These are phyloP conservation scores for Drosophila saltans DNA, from an alignment of 1,140 invertebrate genomes.

Conservation along the genomic window DNA sequence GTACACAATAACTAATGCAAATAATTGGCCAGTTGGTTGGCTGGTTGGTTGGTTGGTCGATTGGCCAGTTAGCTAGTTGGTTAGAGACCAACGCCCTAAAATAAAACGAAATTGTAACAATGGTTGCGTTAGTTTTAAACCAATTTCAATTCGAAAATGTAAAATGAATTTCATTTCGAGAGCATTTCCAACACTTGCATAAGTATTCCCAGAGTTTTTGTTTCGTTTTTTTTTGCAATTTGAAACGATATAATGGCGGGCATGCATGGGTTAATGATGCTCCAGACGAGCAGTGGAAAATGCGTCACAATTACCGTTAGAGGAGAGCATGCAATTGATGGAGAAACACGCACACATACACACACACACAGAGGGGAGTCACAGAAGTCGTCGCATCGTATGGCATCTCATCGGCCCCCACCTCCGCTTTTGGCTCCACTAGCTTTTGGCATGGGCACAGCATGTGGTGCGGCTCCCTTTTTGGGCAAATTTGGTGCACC, in stretches of 20 bases:
- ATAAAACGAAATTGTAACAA: constrained; percentile 55
- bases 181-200: constrained; percentile 18
- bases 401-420: constrained; percentile 23
- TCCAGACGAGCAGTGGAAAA: constrained; percentile 41
- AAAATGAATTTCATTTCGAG: constrained; percentile 57
- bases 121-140: constrained; percentile 35
- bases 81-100: constrained; percentile 63
- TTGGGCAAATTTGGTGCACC: constrained; percentile 80
- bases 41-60: constrained; percentile 1
- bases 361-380: constrained; percentile 10
- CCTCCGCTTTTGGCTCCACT: constrained; percentile 1
- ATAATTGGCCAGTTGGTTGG: constrained; percentile 69
- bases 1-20: constrained; percentile 51
- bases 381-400: constrained; percentile 19
- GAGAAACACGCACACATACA: constrained; percentile 11
- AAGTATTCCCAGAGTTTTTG: background rate
- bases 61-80: constrained; percentile 6
- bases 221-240: constrained; percentile 43
- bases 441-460: constrained; percentile 40
- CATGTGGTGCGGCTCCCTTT: constrained; percentile 77
- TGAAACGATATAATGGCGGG: constrained; percentile 68
- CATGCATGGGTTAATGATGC: constrained; percentile 69
- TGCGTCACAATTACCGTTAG: constrained; percentile 78
- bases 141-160: constrained; percentile 71
- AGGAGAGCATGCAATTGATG: constrained; percentile 43